Evolutionary conservation across 2,797 vertebrate species (phyloP), one percentile per base, ranked within the genome.

Genomic region (Bradypodion ventrale): DNA sequence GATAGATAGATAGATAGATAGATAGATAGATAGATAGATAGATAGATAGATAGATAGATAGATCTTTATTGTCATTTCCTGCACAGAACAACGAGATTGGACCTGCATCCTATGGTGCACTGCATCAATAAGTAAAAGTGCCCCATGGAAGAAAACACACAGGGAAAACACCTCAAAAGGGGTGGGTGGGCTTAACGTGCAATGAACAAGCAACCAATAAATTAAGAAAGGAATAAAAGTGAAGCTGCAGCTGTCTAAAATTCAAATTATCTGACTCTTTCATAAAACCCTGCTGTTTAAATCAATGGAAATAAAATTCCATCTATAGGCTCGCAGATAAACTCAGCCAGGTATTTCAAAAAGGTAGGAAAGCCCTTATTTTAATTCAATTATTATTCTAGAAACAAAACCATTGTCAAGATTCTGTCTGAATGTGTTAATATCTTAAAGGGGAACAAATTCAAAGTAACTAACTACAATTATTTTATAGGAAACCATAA

Each of bases 11-110:
- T n/a, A n/a, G n/a, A n/a, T 68, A 27, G 66, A 79, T 80, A n/a
- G n/a, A n/a, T 68, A 27, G 66, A 79, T 80, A n/a, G n/a, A n/a
- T 68, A 27, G 66, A 79, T 80, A n/a, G n/a, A n/a, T 68, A 27
- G 66, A 79, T 80, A n/a, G n/a, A n/a, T 68, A 27, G 66, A 79
- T 80, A n/a, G n/a, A n/a, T n/a, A n/a, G n/a, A n/a, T n/a, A n/a
- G n/a, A n/a, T n/a, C n/a, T n/a, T n/a, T n/a, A n/a, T n/a, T n/a
- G n/a, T n/a, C n/a, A n/a, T n/a, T n/a, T n/a, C n/a, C n/a, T n/a
- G n/a, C n/a, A n/a, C n/a, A n/a, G n/a, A n/a, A n/a, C n/a, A n/a
- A n/a, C n/a, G n/a, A n/a, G n/a, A n/a, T n/a, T n/a, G n/a, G n/a
- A n/a, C n/a, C n/a, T n/a, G n/a, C n/a, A 25, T 25, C 7, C 25